Conservation (phyloP, 2,888 invertebrate genomes). For the Seladonia tumulorum region DNA sequence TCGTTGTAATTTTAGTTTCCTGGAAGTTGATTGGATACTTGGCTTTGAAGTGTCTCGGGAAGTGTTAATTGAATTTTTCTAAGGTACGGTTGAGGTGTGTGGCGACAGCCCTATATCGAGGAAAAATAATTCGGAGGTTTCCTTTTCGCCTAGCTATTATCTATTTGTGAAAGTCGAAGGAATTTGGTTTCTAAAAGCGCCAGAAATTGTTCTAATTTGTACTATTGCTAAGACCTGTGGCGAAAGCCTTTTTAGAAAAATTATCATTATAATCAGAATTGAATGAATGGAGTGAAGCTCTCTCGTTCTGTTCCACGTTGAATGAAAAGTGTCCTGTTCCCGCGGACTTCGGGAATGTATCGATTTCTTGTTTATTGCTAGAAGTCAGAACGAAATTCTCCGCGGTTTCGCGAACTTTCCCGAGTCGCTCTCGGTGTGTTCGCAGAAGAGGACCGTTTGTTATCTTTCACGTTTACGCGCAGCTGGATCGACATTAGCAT, state of each 20-base stretch:
- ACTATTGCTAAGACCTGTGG: no score
- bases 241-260: not conserved
- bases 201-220: not conserved
- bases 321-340: not conserved
- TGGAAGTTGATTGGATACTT: no score
- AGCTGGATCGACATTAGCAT: not conserved
- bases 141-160: not conserved
- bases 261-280: not conserved
- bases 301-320: not conserved
- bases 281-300: not conserved
- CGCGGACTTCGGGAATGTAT: not conserved
- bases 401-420: not conserved
- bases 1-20: no score
- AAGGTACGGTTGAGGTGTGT: not conserved
- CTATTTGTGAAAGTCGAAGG: not conserved
- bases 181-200: not conserved
- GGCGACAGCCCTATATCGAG: not conserved
- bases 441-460: not conserved
- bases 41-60: no score
- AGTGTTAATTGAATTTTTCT: no score
- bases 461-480: conserved; percentile 6
- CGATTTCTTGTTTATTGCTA: not conserved
- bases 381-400: not conserved
- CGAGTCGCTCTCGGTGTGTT: not conserved
- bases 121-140: not conserved